phyloP scores from a whole-genome alignment of 37 sponge, comb jelly and placozoan species.

The Oopsacas minuta region DNA sequence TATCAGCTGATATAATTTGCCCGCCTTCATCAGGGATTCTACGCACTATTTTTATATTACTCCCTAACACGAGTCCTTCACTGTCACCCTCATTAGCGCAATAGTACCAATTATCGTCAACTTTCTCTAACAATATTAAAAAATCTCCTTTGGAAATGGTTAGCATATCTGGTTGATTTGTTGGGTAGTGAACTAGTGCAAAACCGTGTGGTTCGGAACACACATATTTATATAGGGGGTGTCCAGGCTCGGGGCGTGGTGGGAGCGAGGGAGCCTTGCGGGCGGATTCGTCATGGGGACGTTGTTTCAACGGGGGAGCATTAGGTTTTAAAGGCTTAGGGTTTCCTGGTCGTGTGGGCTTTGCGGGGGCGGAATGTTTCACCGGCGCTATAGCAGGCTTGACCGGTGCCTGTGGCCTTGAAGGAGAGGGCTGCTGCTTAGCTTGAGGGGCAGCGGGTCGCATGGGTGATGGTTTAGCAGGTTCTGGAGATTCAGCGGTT shows the following conservation, averaged over 20 bases:
- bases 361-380: neutral
- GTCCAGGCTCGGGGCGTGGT: conserved; percentile 9
- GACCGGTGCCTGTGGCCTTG: neutral
- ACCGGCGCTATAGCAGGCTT: neutral
- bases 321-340: neutral
- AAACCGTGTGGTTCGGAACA: neutral
- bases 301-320: neutral
- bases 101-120: neutral
- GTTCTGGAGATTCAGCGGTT: neutral
- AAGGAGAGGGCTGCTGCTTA: neutral
- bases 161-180: neutral
- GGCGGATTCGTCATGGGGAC: neutral
- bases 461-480: neutral
- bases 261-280: neutral
- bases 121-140: neutral
- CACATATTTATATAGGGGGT: neutral
- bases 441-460: neutral
- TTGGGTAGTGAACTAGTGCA: neutral
- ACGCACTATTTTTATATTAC: neutral
- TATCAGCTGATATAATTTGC: neutral
- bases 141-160: neutral
- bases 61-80: neutral
- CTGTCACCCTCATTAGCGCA: neutral
- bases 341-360: neutral
- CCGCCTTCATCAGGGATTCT: conserved; percentile 4